Conservation (phyloP, 2,888 invertebrate genomes). For the Phyto melanocephala region DNA sequence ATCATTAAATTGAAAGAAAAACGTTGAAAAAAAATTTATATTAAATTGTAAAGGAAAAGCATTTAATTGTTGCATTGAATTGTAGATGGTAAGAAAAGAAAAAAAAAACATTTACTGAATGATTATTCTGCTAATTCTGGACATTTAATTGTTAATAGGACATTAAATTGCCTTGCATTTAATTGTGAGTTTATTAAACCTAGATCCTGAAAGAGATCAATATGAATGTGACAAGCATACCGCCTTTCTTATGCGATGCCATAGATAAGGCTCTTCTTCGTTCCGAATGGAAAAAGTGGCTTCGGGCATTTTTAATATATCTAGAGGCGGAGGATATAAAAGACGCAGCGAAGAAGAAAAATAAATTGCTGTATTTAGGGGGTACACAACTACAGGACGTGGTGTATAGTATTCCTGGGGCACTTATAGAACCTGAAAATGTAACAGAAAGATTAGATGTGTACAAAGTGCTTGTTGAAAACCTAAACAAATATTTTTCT, state of each 20-base stretch:
- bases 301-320: constrained; percentile 28
- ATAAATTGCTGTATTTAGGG: constrained; percentile 54
- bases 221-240: background rate
- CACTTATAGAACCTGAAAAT: constrained; percentile 5
- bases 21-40: no score
- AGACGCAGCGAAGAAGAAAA: constrained; percentile 42
- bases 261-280: background rate
- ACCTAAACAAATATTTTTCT: constrained; percentile 41
- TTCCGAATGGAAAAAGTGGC: constrained; percentile 56
- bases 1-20: no score
- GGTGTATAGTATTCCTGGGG: constrained; percentile 8
- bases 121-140: no score
- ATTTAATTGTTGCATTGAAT: no score
- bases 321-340: constrained; percentile 55
- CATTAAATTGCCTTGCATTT: no score
- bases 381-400: constrained; percentile 55
- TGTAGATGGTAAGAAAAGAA: no score
- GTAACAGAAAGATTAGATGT: background rate
- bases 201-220: no score
- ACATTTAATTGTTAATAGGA: no score
- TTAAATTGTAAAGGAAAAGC: no score
- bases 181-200: no score
- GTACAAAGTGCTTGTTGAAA: constrained; percentile 5
- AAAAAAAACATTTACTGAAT: no score
- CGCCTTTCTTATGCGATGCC: background rate